Evolutionary conservation across 2,113 vertebrate species (phyloP).

Genomic region (Phaetusa simplex): DNA sequence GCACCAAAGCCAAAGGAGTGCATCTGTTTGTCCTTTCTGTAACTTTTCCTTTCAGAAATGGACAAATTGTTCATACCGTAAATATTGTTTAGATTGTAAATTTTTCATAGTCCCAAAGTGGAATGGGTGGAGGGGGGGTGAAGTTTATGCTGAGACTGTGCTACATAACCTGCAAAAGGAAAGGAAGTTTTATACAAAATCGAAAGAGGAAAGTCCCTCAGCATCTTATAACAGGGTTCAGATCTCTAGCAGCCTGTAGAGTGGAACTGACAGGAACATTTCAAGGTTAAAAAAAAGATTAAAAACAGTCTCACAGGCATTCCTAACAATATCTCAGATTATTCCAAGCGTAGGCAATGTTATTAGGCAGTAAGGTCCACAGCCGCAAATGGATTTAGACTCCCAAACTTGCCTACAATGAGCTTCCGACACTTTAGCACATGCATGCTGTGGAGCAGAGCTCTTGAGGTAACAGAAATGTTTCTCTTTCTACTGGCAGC

Average conservation of each 20-base stretch:
- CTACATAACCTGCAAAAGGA: background rate
- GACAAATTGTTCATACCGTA: background rate
- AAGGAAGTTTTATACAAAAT: background rate
- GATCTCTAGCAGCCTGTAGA: background rate
- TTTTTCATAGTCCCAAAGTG: background rate
- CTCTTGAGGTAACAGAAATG: background rate
- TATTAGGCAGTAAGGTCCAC: background rate
- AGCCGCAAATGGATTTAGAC: background rate
- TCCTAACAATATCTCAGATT: background rate
- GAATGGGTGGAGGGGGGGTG: background rate
- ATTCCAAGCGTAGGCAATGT: background rate
- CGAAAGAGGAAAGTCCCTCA: background rate
- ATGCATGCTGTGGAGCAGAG: background rate
- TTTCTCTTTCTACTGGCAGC: background rate
- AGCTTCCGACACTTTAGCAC: background rate
- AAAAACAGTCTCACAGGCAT: slow-evolving; percentile 1
- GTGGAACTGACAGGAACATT: slow-evolving; percentile 5
- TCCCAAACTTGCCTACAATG: background rate
- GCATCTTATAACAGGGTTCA: background rate
- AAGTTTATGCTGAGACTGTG: background rate
- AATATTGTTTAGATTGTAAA: background rate
- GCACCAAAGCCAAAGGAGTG: background rate
- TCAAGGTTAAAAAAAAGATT: slow-evolving; percentile 1
- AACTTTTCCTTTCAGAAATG: background rate
- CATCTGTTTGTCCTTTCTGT: background rate